These are phyloP conservation scores for Bettongia penicillata DNA, from an alignment of 2,113 vertebrate species.

Conservation along the genomic window DNA sequence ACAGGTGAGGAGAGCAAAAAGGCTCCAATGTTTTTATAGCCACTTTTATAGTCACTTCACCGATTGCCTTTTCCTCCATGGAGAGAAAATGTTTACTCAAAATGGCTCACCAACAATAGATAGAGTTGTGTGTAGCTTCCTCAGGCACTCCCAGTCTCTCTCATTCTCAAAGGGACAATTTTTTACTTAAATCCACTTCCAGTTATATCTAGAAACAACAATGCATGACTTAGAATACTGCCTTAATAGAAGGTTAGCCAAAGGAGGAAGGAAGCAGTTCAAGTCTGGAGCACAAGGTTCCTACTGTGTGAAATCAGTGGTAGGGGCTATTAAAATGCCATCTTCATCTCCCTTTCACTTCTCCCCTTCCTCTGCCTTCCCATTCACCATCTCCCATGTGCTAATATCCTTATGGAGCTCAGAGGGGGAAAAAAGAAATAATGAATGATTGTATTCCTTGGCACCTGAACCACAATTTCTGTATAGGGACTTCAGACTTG, in stretches of 20 bases:
- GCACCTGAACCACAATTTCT: constrained; percentile 81
- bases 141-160: not conserved
- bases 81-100: constrained; percentile 2
- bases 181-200: not conserved
- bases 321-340: constrained; percentile 82
- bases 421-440: constrained; percentile 78
- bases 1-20: not conserved
- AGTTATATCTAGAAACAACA: not conserved
- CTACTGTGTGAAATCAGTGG: constrained; percentile 76
- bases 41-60: not conserved
- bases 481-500: constrained; percentile 81
- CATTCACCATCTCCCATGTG: constrained; percentile 54
- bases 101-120: constrained; percentile 22
- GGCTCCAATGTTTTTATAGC: not conserved
- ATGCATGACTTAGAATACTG: not conserved
- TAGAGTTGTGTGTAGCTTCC: constrained; percentile 11
- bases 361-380: constrained; percentile 70
- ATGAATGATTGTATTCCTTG: constrained; percentile 85
- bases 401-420: constrained; percentile 79
- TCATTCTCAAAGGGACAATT: not conserved
- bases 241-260: not conserved
- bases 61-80: not conserved
- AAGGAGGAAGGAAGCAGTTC: constrained; percentile 66
- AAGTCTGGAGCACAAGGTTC: constrained; percentile 65
- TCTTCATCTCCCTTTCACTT: constrained; percentile 73